Percentiles rank a stretch among this genome's conserved stretches.
phyloP scores from a whole-genome alignment of 2,888 invertebrate species.

The Mesorhabditis belari region DNA sequence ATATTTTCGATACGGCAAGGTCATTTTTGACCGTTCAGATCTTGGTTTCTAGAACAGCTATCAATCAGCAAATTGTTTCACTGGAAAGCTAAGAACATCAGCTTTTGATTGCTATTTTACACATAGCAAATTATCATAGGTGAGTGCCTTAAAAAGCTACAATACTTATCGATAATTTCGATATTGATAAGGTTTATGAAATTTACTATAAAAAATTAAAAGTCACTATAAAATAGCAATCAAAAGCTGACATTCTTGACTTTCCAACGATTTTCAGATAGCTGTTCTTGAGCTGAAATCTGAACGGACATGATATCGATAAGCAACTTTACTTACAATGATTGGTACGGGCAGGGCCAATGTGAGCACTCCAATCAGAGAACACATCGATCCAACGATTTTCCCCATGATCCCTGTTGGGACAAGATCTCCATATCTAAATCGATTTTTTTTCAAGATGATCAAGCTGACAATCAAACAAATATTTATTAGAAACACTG shows the following conservation, averaged over 20 bases:
- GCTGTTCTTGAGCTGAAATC: too few species aligned
- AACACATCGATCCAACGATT: conserved; percentile 55
- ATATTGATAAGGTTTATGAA: neutral
- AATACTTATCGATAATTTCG: neutral
- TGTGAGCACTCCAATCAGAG: conserved; percentile 57
- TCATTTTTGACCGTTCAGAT: too few species aligned
- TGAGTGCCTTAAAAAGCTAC: too few species aligned
- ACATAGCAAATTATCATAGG: too few species aligned
- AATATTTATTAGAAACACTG: conserved; percentile 1
- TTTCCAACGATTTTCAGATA: too few species aligned
- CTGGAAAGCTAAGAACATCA: too few species aligned
- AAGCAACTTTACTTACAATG: conserved; percentile 49
- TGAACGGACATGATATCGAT: too few species aligned
- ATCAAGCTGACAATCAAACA: neutral
- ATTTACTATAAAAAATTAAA: neutral
- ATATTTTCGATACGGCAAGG: too few species aligned
- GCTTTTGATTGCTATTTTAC: too few species aligned
- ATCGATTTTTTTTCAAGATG: neutral
- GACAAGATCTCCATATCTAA: conserved; percentile 54
- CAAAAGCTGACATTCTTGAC: neutral
- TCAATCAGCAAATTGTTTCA: too few species aligned
- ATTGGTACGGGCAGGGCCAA: conserved; percentile 58
- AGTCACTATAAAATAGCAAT: neutral
- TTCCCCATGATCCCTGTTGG: conserved; percentile 55
- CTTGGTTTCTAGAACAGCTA: too few species aligned